Conservation (phyloP, 2,113 vertebrate species). For the Zosterops pallidus region DNA sequence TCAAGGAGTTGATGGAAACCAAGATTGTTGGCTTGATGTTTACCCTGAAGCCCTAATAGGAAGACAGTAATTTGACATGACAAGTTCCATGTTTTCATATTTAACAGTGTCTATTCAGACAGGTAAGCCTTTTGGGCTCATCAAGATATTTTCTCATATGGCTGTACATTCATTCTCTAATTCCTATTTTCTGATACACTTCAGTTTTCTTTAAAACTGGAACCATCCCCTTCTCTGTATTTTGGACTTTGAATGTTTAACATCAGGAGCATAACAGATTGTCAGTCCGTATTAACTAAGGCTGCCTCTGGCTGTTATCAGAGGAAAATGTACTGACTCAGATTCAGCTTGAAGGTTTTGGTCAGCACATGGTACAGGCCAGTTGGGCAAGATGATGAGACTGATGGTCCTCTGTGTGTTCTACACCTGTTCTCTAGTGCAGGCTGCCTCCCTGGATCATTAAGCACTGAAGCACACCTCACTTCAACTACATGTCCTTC, state of each 20-base stretch:
- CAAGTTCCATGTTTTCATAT: not conserved
- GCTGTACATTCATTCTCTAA: not conserved
- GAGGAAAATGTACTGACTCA: not conserved
- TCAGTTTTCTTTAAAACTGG: not conserved
- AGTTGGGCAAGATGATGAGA: not conserved
- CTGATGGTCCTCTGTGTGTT: not conserved
- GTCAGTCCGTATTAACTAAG: not conserved
- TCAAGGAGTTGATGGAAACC: not conserved
- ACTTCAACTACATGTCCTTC: not conserved
- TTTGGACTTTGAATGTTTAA: not conserved
- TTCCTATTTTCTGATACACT: not conserved
- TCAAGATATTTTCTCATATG: not conserved
- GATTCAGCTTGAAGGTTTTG: not conserved
- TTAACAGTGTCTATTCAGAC: not conserved
- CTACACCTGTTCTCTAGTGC: not conserved
- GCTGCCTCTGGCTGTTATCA: not conserved
- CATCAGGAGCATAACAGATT: not conserved
- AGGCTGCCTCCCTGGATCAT: not conserved
- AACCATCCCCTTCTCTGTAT: not conserved
- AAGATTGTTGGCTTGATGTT: not conserved
- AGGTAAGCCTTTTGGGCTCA: not conserved
- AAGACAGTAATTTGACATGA: not conserved
- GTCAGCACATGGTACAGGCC: not conserved
- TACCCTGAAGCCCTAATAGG: not conserved
- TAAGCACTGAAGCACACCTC: not conserved